A percentile compares a stretch with the other conserved stretches of the same genome.
phyloP scores from a whole-genome alignment of 2,113 vertebrate species.

The Caranx melampygus region DNA sequence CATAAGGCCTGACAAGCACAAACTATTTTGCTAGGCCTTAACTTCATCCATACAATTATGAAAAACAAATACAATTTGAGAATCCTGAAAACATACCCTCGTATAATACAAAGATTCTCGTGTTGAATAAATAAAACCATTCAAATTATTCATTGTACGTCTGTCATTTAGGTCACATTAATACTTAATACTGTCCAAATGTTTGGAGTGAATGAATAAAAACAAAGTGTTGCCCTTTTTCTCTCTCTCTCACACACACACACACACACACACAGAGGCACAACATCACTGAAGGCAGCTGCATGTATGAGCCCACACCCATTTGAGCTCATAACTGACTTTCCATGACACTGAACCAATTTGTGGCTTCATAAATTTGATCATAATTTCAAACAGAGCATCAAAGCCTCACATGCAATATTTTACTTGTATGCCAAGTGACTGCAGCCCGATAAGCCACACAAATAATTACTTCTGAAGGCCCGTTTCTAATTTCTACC shows the following conservation, averaged over 20 bases:
- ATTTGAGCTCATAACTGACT: constrained; percentile 23
- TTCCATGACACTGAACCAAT: constrained; percentile 40
- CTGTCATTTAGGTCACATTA: background rate
- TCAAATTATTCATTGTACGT: background rate
- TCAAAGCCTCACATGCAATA: background rate
- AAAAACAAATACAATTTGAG: background rate
- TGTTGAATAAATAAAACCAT: background rate
- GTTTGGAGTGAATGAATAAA: background rate
- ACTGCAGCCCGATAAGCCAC: constrained; percentile 6
- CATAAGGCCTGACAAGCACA: background rate
- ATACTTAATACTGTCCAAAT: background rate
- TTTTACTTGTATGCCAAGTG: background rate
- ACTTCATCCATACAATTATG: background rate
- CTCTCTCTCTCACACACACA: background rate
- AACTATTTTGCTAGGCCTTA: background rate
- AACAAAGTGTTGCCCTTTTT: background rate
- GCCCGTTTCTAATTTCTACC: background rate
- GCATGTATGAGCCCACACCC: constrained; percentile 2
- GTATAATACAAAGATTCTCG: background rate
- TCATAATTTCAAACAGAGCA: constrained; percentile 36
- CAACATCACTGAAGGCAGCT: constrained; percentile 9
- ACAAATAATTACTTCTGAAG: background rate
- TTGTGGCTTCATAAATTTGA: constrained; percentile 38
- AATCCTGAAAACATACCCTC: background rate
- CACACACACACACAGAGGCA: background rate